A percentile compares a stretch with the other conserved stretches of the same genome.
These are phyloP conservation scores for Potamilus streckersoni DNA, from an alignment of 1,140 invertebrate genomes.

Conservation along the genomic window DNA sequence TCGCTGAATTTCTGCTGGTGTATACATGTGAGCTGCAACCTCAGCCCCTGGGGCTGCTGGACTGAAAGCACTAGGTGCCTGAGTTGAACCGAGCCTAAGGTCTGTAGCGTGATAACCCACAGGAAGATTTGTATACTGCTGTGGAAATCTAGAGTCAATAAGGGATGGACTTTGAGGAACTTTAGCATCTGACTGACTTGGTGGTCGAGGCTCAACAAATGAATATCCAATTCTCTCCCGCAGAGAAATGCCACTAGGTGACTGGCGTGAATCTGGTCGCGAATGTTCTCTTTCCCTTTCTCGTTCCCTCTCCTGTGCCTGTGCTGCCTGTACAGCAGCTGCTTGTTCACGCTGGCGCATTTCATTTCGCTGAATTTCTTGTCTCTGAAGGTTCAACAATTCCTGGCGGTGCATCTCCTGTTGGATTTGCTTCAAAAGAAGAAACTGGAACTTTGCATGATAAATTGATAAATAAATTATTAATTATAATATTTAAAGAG, in stretches of 20 bases:
- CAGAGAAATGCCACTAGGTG: conserved; percentile 4
- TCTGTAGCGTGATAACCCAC: conserved; percentile 26
- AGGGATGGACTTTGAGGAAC: conserved; percentile 26
- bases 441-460: no score
- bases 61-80: conserved; percentile 37
- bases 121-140: conserved; percentile 24
- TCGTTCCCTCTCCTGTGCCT: conserved; percentile 63
- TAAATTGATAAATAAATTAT: no score
- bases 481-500: no score
- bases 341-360: conserved; percentile 27
- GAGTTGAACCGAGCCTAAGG: conserved; percentile 30
- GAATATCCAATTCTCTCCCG: conserved; percentile 16
- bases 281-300: conserved; percentile 26
- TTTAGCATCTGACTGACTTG: conserved; percentile 25
- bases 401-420: conserved; percentile 28
- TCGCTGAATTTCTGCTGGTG: conserved; percentile 32
- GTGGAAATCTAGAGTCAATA: conserved; percentile 28
- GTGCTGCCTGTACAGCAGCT: conserved; percentile 26
- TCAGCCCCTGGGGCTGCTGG: conserved; percentile 30
- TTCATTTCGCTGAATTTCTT: conserved; percentile 21
- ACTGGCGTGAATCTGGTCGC: conserved; percentile 21
- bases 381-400: conserved; percentile 25
- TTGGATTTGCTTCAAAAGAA: no score
- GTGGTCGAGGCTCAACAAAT: conserved; percentile 31
- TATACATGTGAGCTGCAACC: conserved; percentile 39